Evolutionary conservation across 2,888 invertebrate genomes (phyloP).

Genomic region (Papilio gigon): DNA sequence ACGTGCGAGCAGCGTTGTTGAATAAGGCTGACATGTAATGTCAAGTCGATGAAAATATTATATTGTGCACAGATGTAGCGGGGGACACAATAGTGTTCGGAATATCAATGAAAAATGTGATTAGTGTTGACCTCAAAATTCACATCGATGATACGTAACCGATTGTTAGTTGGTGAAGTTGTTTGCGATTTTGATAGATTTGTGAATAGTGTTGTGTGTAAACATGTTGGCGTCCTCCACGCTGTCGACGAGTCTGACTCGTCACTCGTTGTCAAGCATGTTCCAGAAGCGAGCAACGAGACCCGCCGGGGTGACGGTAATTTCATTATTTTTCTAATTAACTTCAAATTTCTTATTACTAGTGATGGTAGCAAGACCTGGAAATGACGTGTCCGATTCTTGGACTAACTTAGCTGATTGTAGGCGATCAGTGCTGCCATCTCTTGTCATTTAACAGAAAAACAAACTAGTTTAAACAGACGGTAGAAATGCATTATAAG

Average conservation of each 20-base stretch:
- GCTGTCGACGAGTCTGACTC: slow-evolving; percentile 59
- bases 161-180: neutral
- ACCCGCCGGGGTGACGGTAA: slow-evolving; percentile 55
- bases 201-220: slow-evolving; percentile 39
- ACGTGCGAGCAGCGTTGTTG: neutral
- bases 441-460: no score
- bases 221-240: slow-evolving; percentile 69
- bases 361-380: no score
- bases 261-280: slow-evolving; percentile 67
- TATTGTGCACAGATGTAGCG: neutral
- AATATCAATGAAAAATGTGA: neutral
- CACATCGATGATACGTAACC: neutral
- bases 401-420: no score
- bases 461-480: no score
- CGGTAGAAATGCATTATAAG: neutral
- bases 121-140: neutral
- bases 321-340: no score
- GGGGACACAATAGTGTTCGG: neutral
- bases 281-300: slow-evolving; percentile 64
- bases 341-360: no score
- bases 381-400: no score
- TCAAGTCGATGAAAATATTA: slow-evolving; percentile 11
- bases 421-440: no score
- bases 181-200: slow-evolving; percentile 32
- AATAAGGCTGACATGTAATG: neutral